Evolutionary conservation across 1,140 invertebrate genomes (phyloP).

Genomic region (Octopus sinensis): DNA sequence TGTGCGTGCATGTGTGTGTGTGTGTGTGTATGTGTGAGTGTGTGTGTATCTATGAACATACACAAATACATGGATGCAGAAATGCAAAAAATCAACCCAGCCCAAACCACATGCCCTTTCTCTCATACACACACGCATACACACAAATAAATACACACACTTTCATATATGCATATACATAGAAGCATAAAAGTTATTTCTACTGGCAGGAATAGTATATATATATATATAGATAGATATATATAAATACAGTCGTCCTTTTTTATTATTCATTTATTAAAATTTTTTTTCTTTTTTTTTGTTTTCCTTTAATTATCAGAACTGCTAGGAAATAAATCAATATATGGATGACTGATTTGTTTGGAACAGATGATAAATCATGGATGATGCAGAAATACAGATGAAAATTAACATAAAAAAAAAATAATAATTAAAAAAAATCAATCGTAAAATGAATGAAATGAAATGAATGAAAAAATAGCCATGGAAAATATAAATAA

Average conservation of each 20-base stretch:
- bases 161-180: slow-evolving; percentile 13
- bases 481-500: too few species aligned
- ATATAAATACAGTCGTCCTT: slow-evolving; percentile 4
- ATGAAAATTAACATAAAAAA: too few species aligned
- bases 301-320: too few species aligned
- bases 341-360: too few species aligned
- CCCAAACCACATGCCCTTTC: slow-evolving; percentile 10
- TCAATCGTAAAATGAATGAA: too few species aligned
- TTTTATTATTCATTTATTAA: too few species aligned
- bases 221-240: slow-evolving; percentile 2
- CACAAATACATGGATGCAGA: slow-evolving; percentile 13
- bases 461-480: too few species aligned
- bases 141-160: slow-evolving; percentile 20
- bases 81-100: slow-evolving; percentile 13
- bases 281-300: too few species aligned
- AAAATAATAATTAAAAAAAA: too few species aligned
- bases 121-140: slow-evolving; percentile 17
- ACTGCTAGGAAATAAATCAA: too few species aligned
- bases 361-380: too few species aligned
- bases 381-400: too few species aligned
- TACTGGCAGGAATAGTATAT: neutral
- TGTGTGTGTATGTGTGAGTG: slow-evolving; percentile 14
- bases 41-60: slow-evolving; percentile 19
- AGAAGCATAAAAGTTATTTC: neutral
- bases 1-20: slow-evolving; percentile 10